Evolutionary conservation across 2,888 invertebrate genomes (phyloP), one percentile per base, ranked within the genome.

Genomic region (Drosophila prostipennis): DNA sequence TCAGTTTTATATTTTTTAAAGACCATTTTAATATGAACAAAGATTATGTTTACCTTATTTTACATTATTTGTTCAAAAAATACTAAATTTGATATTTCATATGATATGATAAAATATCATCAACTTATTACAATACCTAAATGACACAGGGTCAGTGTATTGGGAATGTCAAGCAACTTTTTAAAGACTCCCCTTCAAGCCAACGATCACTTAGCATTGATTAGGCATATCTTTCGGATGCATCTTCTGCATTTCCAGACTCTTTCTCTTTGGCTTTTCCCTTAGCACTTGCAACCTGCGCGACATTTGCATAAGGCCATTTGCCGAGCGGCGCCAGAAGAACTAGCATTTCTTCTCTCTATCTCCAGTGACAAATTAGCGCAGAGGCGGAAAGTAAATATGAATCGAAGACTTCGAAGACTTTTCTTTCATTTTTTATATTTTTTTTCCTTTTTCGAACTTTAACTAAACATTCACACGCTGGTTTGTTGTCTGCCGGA

Each of bases 401-500:
- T 71, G 63, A 72, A 55, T 52, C 53, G 49, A 51, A 55, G 26
- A 39, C 43, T 40, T 16, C n/a, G n/a, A n/a, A 29, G 43, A 36
- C 29, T 32, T 52, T 46, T 36, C 46, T 32, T 59, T 39, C 7
- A 29, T 19, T 8, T 26, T 26, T 26, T 26, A 26, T 26, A 6
- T 6, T 26, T 26, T 26, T 43, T 48, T 52, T 52, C 14, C 32
- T 14, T 48, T 45, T 43, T 40, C 40, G 16, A 55, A 49, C 72
- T 70, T 78, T 60, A 76, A 58, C 76, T 63, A 79, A 87, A 81
- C 79, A 83, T 83, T 83, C 82, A 87, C 82, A 83, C 82, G 82
- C 81, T 87, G 70, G 65, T 72, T 46, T 71, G 65, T 51, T 69
- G 70, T 74, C 72, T 76, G 80, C 88, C 88, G 88, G 84, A 84